Evolutionary conservation across 1,140 invertebrate species (phyloP).

Genomic region (Temnothorax nylanderi): DNA sequence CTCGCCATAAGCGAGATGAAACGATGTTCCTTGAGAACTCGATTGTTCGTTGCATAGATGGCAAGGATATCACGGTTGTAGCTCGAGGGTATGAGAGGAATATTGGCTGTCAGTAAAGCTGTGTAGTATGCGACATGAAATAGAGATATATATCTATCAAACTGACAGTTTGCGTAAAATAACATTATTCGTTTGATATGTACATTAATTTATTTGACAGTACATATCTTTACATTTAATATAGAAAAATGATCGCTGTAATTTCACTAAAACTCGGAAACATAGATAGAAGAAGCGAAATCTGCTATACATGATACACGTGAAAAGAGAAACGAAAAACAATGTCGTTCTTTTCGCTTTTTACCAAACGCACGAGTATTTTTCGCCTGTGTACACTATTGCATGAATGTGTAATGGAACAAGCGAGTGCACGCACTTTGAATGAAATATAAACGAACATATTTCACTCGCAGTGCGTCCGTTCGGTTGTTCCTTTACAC

Average conservation of each 20-base stretch:
- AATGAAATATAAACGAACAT: conserved; percentile 62
- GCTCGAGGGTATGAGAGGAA: conserved; percentile 9
- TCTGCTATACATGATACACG: conserved; percentile 14
- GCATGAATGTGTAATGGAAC: conserved; percentile 58
- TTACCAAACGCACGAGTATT: conserved; percentile 28
- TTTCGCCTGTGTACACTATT: conserved; percentile 31
- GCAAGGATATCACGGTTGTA: background rate
- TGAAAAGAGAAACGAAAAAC: conserved; percentile 9
- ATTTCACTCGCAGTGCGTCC: conserved; percentile 56
- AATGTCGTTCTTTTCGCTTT: conserved; percentile 22
- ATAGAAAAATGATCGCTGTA: background rate
- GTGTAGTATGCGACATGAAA: background rate
- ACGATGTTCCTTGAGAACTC: conserved; percentile 27
- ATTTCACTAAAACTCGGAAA: conserved; percentile 18
- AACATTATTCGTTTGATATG: background rate
- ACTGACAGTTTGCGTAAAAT: background rate
- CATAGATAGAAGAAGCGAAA: background rate
- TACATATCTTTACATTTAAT: background rate
- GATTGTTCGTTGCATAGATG: conserved; percentile 29
- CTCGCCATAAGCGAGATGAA: conserved; percentile 11
- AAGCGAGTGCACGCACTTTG: conserved; percentile 54
- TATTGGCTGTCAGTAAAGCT: conserved; percentile 32
- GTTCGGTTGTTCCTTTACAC: conserved; percentile 54
- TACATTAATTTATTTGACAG: background rate
- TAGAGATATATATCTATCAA: background rate